Conservation (phyloP, 2,888 invertebrate genomes). For the Rugalucina vietnamica region DNA sequence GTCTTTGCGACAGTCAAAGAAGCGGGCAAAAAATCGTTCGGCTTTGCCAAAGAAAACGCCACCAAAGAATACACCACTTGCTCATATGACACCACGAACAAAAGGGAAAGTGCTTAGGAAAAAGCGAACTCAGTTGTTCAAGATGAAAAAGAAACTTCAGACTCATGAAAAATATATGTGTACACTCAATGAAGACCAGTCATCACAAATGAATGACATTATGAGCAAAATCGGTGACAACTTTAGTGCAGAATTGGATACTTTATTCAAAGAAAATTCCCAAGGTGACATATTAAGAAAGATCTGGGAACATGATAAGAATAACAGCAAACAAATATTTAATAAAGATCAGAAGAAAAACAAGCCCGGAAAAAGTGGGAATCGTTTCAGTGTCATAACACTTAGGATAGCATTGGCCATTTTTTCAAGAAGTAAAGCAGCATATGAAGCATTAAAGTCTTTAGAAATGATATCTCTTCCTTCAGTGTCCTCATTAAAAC, state of each 20-base stretch:
- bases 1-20: constrained; percentile 4
- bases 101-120: neutral
- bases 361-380: neutral
- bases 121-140: neutral
- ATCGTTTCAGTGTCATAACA: constrained; percentile 2
- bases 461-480: neutral
- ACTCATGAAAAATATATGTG: neutral
- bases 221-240: neutral
- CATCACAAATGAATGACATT: neutral
- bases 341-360: neutral
- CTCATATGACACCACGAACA: neutral
- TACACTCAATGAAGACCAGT: neutral
- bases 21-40: neutral
- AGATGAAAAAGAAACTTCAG: neutral
- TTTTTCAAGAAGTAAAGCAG: neutral
- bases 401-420: neutral
- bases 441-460: neutral
- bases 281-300: neutral
- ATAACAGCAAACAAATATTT: neutral
- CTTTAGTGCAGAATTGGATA: neutral
- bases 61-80: neutral
- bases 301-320: neutral
- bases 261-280: neutral
- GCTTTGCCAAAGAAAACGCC: neutral
- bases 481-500: neutral